A percentile compares a stretch with the other conserved stretches of the same genome.
Conservation (phyloP, 2,113 vertebrate species). For the Colinus virginianus region DNA sequence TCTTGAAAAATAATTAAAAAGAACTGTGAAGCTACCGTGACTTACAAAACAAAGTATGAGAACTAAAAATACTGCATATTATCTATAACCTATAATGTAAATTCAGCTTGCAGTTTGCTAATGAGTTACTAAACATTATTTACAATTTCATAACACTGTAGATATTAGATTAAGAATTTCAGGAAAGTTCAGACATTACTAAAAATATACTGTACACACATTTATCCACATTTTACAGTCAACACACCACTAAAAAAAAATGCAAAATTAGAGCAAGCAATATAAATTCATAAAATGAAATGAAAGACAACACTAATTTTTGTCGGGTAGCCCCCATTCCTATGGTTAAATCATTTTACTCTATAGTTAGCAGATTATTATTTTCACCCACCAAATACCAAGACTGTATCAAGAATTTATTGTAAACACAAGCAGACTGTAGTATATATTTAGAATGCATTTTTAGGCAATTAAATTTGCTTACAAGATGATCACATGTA, state of each 20-base stretch:
- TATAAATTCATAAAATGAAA: background rate
- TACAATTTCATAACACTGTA: background rate
- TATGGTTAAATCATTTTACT: background rate
- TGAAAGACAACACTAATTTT: background rate
- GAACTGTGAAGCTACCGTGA: background rate
- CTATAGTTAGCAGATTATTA: background rate
- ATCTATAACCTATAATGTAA: background rate
- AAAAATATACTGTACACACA: background rate
- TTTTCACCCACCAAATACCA: background rate
- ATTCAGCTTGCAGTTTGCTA: background rate
- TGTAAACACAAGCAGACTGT: background rate
- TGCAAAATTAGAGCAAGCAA: background rate
- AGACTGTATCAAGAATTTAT: background rate
- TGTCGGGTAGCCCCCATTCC: background rate
- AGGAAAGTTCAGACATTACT: background rate
- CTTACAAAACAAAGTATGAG: background rate
- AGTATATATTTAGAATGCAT: background rate
- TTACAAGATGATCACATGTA: background rate
- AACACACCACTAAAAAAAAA: background rate
- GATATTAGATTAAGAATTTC: background rate
- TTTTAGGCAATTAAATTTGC: background rate
- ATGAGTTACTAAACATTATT: background rate
- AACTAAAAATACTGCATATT: background rate
- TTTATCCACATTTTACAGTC: background rate
- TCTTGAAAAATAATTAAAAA: constrained; percentile 20